phyloP scores from a whole-genome alignment of 2,113 vertebrate genomes.

The Burhinus bistriatus region DNA sequence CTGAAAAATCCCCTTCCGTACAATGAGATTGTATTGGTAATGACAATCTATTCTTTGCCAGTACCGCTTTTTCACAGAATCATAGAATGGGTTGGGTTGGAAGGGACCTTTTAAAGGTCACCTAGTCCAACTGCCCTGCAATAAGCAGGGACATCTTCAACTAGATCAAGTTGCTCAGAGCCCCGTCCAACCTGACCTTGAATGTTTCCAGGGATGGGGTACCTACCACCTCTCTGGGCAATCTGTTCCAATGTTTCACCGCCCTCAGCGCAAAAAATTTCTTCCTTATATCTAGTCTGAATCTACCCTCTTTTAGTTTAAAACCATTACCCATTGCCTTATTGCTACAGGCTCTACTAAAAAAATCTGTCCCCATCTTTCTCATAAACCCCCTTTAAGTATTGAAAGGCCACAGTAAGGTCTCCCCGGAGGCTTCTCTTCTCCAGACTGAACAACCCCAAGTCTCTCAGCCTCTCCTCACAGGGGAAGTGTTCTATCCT shows the following conservation, averaged over 20 bases:
- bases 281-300: not conserved
- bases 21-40: not conserved
- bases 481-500: not conserved
- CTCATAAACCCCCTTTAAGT: not conserved
- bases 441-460: not conserved
- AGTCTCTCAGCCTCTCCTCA: not conserved
- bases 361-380: not conserved
- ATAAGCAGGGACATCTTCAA: not conserved
- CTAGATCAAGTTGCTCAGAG: not conserved
- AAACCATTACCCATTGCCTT: not conserved
- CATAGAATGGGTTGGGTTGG: not conserved
- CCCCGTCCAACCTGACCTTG: too few relatives aligned
- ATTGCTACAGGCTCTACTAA: not conserved
- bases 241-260: not conserved
- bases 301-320: not conserved
- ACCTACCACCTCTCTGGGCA: not conserved
- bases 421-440: not conserved
- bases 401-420: accelerated
- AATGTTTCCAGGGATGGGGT: not conserved
- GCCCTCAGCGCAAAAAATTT: not conserved
- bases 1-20: not conserved
- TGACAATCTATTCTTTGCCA: not conserved
- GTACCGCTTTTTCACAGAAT: not conserved
- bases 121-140: accelerated
- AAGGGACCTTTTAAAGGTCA: not conserved